Evolutionary conservation across 2,888 invertebrate species (phyloP).

Genomic region (Podotricha telesiphe): DNA sequence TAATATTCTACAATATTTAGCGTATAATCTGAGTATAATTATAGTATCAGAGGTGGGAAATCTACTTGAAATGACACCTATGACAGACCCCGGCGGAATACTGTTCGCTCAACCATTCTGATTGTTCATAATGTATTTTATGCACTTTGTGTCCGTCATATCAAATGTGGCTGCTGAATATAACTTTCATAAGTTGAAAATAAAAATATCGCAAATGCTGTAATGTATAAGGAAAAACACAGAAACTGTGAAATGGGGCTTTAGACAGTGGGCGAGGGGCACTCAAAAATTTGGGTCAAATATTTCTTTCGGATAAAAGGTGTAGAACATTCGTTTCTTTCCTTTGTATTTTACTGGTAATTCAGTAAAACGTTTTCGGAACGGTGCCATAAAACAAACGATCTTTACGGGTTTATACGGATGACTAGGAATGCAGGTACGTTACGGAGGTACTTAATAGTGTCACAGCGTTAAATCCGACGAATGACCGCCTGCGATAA

Average conservation of each 20-base stretch:
- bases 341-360: conserved; percentile 45
- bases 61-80: conserved; percentile 45
- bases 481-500: conserved; percentile 45
- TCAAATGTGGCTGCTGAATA: conserved; percentile 9
- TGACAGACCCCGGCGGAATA: conserved; percentile 45
- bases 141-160: conserved; percentile 33
- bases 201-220: background rate
- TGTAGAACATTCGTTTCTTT: conserved; percentile 42
- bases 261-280: conserved; percentile 15
- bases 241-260: conserved; percentile 19
- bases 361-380: conserved; percentile 46
- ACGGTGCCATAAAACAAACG: conserved; percentile 46
- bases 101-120: conserved; percentile 42
- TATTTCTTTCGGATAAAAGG: conserved; percentile 37
- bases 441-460: conserved; percentile 45
- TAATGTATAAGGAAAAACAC: background rate
- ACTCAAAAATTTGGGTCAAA: conserved; percentile 31
- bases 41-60: conserved; percentile 44
- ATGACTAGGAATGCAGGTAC: conserved; percentile 44
- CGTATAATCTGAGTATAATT: conserved; percentile 43
- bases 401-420: conserved; percentile 45
- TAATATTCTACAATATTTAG: conserved; percentile 42
- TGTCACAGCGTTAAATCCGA: conserved; percentile 46
- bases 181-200: background rate
- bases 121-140: conserved; percentile 42